Base-by-base conservation (phyloP, 2,888 invertebrate species). In the Baronia brevicornis region DNA sequence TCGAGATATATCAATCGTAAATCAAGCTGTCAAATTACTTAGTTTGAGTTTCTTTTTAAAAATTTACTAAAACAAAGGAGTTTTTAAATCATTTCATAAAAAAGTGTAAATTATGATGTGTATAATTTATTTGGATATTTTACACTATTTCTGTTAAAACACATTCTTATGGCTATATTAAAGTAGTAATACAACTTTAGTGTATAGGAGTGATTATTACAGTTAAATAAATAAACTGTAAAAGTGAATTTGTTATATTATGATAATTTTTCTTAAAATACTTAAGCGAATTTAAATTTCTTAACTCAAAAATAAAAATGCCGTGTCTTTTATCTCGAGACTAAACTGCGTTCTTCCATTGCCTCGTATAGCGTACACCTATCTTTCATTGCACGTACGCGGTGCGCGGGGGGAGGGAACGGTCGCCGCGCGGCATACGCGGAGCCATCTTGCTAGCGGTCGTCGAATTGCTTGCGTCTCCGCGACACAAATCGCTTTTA, bases 331-430 rank as follows among this genome's bases (percentile, higher is more conserved):
- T 68, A 71, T 77, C 73, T 38, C 46, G 39, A 38, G 67, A 68
- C 39, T 13, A 25, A 42, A 64, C 62, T 33, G 38, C 57, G 67
- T 55, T 55, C 67, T 54, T 55, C 38, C 46, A 46, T 14, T 46
- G 46, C 51, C 63, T 43, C 54, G 77, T 75, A 61, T 51, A 61
- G 54, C 74, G 60, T 63, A 59, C 71, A 77, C 79, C 84, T 84
- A 84, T 84, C 84, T 84, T 84, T 84, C 84, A 84, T 82, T 82
- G 84, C 84, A 84, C 80, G 84, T 80, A 82, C 74, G 74, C 41
- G 45, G 69, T 73, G 64, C 60, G 70, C 59, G 77, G 60, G 77
- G 68, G 74, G 72, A 68, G 73, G 31, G n/a, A n/a, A 46, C 47
- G 56, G 60, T 54, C 61, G 54, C 53, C 65, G 70, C 67, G 71